These are phyloP conservation scores for Athripsodes cinereus DNA, from an alignment of 2,888 invertebrate genomes.

Conservation along the genomic window DNA sequence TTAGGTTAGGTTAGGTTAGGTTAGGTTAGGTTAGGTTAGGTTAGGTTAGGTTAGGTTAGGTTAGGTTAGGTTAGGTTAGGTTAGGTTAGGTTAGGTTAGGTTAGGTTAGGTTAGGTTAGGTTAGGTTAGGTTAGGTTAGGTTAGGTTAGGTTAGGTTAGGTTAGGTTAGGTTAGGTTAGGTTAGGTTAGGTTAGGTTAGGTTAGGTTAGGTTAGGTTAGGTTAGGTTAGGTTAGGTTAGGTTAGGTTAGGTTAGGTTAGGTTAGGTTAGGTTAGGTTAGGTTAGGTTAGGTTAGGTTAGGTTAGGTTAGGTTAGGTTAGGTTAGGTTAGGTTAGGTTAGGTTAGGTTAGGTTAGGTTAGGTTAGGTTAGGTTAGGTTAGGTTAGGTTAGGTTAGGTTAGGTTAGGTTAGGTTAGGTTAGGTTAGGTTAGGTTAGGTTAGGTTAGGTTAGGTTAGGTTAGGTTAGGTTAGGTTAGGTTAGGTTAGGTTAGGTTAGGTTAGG, in stretches of 20 bases:
- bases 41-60: slow-evolving; percentile 9
- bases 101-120: slow-evolving; percentile 2
- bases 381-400: slow-evolving; percentile 24
- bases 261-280: slow-evolving; percentile 27
- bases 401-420: slow-evolving; percentile 19
- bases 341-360: slow-evolving; percentile 19
- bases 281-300: slow-evolving; percentile 26
- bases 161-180: slow-evolving; percentile 16
- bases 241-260: slow-evolving; percentile 27
- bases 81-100: slow-evolving; percentile 2
- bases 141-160: slow-evolving; percentile 22
- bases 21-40: slow-evolving; percentile 19
- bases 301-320: slow-evolving; percentile 20
- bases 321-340: slow-evolving; percentile 19
- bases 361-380: slow-evolving; percentile 23
- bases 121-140: slow-evolving; percentile 11
- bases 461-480: slow-evolving; percentile 26
- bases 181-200: slow-evolving; percentile 25
- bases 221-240: slow-evolving; percentile 27
- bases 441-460: slow-evolving; percentile 24
- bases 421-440: slow-evolving; percentile 21
- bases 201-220: slow-evolving; percentile 26
- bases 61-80: slow-evolving; percentile 14
- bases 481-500: slow-evolving; percentile 27
- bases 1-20: slow-evolving; percentile 13